A percentile compares a stretch with the other conserved stretches of the same genome.
phyloP scores from a whole-genome alignment of 1,140 invertebrate species.

The Diabrotica undecimpunctata region DNA sequence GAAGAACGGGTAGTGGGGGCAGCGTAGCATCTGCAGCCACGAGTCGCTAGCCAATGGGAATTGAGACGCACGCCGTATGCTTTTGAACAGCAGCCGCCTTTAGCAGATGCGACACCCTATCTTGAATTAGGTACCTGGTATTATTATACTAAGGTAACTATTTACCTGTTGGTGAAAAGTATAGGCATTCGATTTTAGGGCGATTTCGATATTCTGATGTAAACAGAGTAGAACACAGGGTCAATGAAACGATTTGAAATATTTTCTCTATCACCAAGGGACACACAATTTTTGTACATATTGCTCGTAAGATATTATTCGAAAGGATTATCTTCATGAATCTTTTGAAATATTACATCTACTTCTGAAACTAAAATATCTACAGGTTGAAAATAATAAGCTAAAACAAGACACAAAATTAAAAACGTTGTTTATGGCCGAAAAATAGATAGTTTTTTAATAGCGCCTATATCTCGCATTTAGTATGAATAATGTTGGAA shows the following conservation, averaged over 20 bases:
- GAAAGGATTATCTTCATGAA: no score
- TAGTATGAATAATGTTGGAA: no score
- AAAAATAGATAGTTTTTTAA: no score
- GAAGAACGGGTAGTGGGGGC: slow-evolving; percentile 31
- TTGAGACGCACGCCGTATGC: slow-evolving; percentile 41
- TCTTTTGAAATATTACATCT: no score
- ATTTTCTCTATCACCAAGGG: slow-evolving; percentile 4
- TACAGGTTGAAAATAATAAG: no score
- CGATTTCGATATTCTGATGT: slow-evolving; percentile 3
- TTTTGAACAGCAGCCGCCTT: slow-evolving; percentile 21
- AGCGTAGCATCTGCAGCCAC: slow-evolving; percentile 39
- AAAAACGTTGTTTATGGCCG: no score
- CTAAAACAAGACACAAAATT: no score
- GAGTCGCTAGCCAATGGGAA: slow-evolving; percentile 39
- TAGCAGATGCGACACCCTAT: slow-evolving; percentile 39
- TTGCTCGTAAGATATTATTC: no score
- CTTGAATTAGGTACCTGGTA: slow-evolving; percentile 22
- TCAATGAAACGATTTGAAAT: slow-evolving; percentile 3
- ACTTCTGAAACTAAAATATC: no score
- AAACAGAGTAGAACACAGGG: slow-evolving; percentile 7
- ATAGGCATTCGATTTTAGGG: not conserved
- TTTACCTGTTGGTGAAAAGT: slow-evolving; percentile 26
- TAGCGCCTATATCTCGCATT: no score
- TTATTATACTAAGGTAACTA: slow-evolving; percentile 13
- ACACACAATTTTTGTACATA: not conserved